phyloP scores from a whole-genome alignment of 2,888 invertebrate genomes.

The Eupeodes latifasciatus region DNA sequence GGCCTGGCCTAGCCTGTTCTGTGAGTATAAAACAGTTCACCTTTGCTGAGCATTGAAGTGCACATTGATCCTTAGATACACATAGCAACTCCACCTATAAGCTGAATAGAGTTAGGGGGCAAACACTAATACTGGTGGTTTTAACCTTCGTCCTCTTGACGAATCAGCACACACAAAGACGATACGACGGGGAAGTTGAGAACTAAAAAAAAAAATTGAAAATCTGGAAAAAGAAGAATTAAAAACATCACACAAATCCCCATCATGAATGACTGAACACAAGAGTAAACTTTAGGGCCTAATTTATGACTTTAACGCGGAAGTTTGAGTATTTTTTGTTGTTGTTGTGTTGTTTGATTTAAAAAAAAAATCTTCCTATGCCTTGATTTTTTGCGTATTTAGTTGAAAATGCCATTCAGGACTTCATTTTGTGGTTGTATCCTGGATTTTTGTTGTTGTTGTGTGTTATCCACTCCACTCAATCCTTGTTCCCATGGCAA shows the following conservation, averaged over 20 bases:
- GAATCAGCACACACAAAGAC: conserved; percentile 42
- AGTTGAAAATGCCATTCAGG: conserved; percentile 50
- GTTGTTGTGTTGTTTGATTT: background rate
- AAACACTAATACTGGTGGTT: conserved; percentile 55
- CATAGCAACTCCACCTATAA: conserved; percentile 37
- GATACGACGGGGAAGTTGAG: conserved; percentile 2
- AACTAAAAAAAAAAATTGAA: background rate
- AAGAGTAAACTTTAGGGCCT: conserved; percentile 71
- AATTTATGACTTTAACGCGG: conserved; percentile 75
- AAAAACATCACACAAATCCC: conserved; percentile 50
- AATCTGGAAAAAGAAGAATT: conserved; percentile 3
- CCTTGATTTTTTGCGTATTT: conserved; percentile 38
- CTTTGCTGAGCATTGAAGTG: conserved; percentile 59
- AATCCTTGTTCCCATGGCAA: conserved; percentile 46
- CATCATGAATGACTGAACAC: conserved; percentile 69
- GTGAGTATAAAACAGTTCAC: conserved; percentile 47
- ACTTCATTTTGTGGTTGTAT: conserved; percentile 51
- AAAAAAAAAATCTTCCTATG: background rate
- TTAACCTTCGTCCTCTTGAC: conserved; percentile 69
- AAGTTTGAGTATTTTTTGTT: conserved; percentile 48
- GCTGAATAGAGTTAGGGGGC: conserved; percentile 1
- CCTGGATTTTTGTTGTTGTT: background rate
- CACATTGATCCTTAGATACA: conserved; percentile 51
- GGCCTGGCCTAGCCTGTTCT: background rate
- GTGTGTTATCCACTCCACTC: conserved; percentile 4